Evolutionary conservation across 2,797 vertebrate species (phyloP).

Genomic region (Xenentodon cancila): DNA sequence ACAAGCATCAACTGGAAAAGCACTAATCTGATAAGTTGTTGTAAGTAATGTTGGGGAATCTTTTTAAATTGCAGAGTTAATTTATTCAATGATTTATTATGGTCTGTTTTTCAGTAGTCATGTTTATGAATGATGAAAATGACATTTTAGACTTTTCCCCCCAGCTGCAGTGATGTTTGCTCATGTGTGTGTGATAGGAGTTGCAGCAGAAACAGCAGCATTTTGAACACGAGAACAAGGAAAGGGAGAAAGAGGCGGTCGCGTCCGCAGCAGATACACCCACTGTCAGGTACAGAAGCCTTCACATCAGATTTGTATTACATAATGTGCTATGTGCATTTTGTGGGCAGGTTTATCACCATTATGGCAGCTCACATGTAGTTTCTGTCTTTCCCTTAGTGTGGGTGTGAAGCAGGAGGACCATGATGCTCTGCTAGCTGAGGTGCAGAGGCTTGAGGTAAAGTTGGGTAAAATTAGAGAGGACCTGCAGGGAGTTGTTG

Average conservation of each 20-base stretch:
- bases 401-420: conserved; percentile 79
- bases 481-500: conserved; percentile 80
- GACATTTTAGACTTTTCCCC: too few relatives aligned
- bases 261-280: conserved; percentile 47
- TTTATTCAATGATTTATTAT: too few relatives aligned
- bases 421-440: conserved; percentile 77
- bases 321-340: not conserved
- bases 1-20: too few relatives aligned
- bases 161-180: not conserved
- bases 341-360: not conserved
- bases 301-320: not conserved
- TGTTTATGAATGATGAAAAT: too few relatives aligned
- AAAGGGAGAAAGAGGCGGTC: conserved; percentile 62
- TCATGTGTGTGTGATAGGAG: conserved; percentile 70
- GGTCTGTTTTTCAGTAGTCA: too few relatives aligned
- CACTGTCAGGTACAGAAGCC: conserved; percentile 79
- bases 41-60: too few relatives aligned
- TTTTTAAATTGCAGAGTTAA: too few relatives aligned
- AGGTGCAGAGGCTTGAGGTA: conserved; percentile 83
- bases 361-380: not conserved
- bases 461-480: conserved; percentile 83
- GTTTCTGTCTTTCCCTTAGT: conserved; percentile 64
- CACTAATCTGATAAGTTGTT: too few relatives aligned
- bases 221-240: conserved; percentile 71
- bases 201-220: conserved; percentile 82